A percentile compares a stretch with the other conserved stretches of the same genome.
These are phyloP conservation scores for Sialia sialis DNA, from an alignment of 2,113 vertebrate genomes.

Conservation along the genomic window DNA sequence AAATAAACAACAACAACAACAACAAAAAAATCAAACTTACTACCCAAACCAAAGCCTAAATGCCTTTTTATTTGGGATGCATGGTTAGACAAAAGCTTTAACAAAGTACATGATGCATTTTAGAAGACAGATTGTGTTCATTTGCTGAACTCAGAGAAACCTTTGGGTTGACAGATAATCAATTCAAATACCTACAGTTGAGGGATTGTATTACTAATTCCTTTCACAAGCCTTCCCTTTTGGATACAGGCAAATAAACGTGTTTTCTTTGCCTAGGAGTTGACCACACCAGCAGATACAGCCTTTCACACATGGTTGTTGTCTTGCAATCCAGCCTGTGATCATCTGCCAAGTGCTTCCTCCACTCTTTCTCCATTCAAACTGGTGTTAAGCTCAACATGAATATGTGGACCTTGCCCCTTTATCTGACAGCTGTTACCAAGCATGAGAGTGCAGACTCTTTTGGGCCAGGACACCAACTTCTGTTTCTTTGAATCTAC, in stretches of 20 bases:
- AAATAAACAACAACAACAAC: background rate
- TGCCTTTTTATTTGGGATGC: constrained; percentile 39
- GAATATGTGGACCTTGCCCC: background rate
- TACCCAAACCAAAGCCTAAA: background rate
- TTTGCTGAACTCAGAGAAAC: constrained; percentile 71
- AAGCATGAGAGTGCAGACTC: background rate
- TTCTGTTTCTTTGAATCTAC: background rate
- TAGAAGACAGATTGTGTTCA: constrained; percentile 67
- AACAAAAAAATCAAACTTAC: background rate
- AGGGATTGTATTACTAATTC: constrained; percentile 71
- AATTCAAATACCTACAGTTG: constrained; percentile 70
- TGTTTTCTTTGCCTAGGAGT: constrained; percentile 36
- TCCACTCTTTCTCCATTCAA: background rate
- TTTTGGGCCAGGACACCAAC: background rate
- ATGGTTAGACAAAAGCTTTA: constrained; percentile 51
- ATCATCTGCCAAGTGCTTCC: background rate
- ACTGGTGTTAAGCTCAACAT: background rate
- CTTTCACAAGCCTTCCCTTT: constrained; percentile 50
- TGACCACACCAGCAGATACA: constrained; percentile 4
- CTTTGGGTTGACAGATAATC: constrained; percentile 71
- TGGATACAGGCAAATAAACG: constrained; percentile 48
- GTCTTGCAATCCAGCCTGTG: background rate
- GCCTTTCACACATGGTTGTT: background rate
- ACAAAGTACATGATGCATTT: constrained; percentile 63
- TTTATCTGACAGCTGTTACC: background rate